Base-by-base conservation (phyloP, 2,113 vertebrate genomes). In the Daubentonia madagascariensis region DNA sequence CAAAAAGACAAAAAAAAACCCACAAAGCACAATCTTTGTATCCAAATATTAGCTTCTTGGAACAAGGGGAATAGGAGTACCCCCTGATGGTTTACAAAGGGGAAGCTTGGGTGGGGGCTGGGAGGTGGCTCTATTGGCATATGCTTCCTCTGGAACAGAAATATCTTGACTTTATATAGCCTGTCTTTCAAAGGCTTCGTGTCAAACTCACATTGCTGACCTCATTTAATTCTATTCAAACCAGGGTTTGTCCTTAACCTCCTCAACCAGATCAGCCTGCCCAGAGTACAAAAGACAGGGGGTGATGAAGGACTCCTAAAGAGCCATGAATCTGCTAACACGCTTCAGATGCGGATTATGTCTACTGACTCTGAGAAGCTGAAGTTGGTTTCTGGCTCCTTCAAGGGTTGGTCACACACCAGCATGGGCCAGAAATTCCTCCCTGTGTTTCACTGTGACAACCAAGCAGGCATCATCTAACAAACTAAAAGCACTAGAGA, bases 1-100 rank as follows among this genome's bases (percentile, higher is more conserved):
- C 48, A 61, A 79, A n/a, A 79, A 54, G 50, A 48, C 12, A 70
- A 72, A 79, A 80, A 52, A 98, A 98, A 99, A 98, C 22, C 20
- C 25, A 75, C 25, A 45, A 43, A 98, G 97, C 57, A 95, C 85
- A 89, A 91, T 93, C 86, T 97, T 98, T 98, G 96, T 97, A 85
- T 98, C 93, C 89, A 95, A 98, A 97, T 98, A 97, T 98, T 32
- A 97, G 83, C 96, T 92, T 98, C 93, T 98, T 98, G 93, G 96
- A 98, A 97, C 5, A 95, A 32, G 13, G 50, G 0, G n/a, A 95
- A 25, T 32, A 97, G 92, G 0, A 48, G 12, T 87, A 98, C 98
- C 95, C 86, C 89, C 87, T 37, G 48, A 54, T 88, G 18, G 54
- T 92, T 96, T 96, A 68, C 67, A 76, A 65, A 81, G 72, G 37